Evolutionary conservation across 1,140 invertebrate genomes (phyloP).

Genomic region (Paracyclopina nana): DNA sequence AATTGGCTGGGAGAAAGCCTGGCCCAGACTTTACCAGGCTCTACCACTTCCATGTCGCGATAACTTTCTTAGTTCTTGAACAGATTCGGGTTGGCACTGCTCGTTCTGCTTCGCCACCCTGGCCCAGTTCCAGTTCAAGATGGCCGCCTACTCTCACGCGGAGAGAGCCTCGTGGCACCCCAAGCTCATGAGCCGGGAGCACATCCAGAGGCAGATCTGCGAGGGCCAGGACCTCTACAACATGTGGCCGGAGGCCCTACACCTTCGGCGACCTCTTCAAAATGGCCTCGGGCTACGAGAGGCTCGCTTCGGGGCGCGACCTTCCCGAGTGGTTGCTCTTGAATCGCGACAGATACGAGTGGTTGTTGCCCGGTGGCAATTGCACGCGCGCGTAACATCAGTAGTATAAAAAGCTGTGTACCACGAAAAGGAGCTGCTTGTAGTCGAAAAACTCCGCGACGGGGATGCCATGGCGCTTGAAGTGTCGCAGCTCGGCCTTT

Average conservation of each 20-base stretch:
- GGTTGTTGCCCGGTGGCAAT: too few relatives aligned
- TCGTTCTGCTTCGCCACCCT: too few relatives aligned
- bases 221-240: background rate
- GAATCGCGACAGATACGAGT: too few relatives aligned
- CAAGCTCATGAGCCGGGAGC: background rate
- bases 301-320: too few relatives aligned
- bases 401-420: conserved; percentile 30
- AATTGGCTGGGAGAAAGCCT: too few relatives aligned
- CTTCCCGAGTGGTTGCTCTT: too few relatives aligned
- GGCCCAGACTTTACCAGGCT: too few relatives aligned
- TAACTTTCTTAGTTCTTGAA: too few relatives aligned
- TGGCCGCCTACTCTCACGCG: too few relatives aligned
- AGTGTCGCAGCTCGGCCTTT: conserved; percentile 65
- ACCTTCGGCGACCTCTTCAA: background rate
- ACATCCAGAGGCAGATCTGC: background rate
- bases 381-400: background rate
- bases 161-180: background rate
- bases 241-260: background rate
- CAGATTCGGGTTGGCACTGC: too few relatives aligned
- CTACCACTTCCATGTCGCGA: too few relatives aligned
- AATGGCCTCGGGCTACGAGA: background rate
- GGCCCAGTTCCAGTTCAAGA: too few relatives aligned
- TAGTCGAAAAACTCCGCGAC: conserved; percentile 74
- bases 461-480: conserved; percentile 66
- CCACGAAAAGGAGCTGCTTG: conserved; percentile 54